Evolutionary conservation across 2,797 vertebrate species (phyloP), one percentile per base, ranked within the genome.

Genomic region (Poeciliopsis presidionis): DNA sequence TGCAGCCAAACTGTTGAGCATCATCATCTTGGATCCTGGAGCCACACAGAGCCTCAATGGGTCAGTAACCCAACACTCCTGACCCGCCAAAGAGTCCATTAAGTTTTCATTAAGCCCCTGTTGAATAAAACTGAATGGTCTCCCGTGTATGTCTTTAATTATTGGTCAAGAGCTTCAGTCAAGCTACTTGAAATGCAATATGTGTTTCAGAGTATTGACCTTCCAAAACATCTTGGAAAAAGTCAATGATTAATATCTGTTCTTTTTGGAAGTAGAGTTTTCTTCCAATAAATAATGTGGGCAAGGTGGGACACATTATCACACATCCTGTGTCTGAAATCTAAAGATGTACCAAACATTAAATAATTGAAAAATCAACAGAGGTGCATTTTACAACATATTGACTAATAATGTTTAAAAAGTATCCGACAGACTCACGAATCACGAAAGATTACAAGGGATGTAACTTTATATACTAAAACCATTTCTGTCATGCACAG

Each of bases 51-150:
- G 80, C 78, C 81, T 74, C 51, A 18, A 3, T 18, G 75, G 81
- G 65, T 80, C 83, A 73, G 79, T 72, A 88, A 90, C 22, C 11
- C 45, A 80, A 88, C 76, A 77, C 83, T 47, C 45, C 83, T 25
- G 72, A 83, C 77, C 81, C 75, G 72, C 81, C 81, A 80, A 81
- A 90, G 74, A 78, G 79, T 85, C 86, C 85, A 89, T 92, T 90
- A 92, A 89, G 67, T 88, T 90, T 92, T 90, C 84, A 94, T 94
- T 86, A 87, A 53, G 76, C 59, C 57, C 51, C 65, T 49, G 80
- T 69, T 57, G 87, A 89, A 79, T 46, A 76, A 77, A 85, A 76
- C 18, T 67, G 75, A 90, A 87, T 77, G 78, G 70, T 79, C 57
- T 75, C 28, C 39, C 25, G 28, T 43, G 59, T n/a, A 45, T 13